phyloP scores from a whole-genome alignment of 1,140 invertebrate genomes.

The Platyscapa corneri region DNA sequence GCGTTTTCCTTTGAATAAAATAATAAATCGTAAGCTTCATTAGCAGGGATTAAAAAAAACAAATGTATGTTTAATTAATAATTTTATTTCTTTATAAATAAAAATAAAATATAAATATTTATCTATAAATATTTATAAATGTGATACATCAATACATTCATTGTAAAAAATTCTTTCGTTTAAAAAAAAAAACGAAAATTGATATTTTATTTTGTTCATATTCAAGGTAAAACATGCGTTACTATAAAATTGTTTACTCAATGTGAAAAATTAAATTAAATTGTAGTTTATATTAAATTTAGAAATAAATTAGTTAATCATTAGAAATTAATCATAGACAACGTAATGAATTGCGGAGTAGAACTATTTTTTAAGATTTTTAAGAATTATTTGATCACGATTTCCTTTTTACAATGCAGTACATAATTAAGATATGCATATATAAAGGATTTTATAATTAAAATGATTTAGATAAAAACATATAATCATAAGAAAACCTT shows the following conservation, averaged over 20 bases:
- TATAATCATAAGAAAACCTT: neutral
- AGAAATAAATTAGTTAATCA: conserved; percentile 28
- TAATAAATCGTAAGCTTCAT: too few species aligned
- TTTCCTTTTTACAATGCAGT: conserved; percentile 9
- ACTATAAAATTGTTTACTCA: neutral
- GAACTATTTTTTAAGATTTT: conserved; percentile 32
- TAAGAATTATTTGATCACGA: conserved; percentile 37
- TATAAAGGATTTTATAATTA: conserved; percentile 3
- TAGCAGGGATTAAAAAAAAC: too few species aligned
- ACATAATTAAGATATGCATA: neutral
- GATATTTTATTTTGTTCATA: neutral
- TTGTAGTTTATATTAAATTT: neutral
- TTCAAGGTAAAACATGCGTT: too few species aligned
- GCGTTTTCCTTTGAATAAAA: too few species aligned
- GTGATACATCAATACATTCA: too few species aligned
- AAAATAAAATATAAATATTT: too few species aligned
- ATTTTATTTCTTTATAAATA: too few species aligned
- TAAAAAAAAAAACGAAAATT: neutral
- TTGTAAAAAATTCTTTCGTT: too few species aligned
- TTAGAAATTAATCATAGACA: conserved; percentile 18
- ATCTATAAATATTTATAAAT: too few species aligned
- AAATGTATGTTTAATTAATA: too few species aligned
- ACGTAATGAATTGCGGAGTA: neutral
- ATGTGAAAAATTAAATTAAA: neutral
- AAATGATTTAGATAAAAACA: neutral